Evolutionary conservation across 2,888 invertebrate species (phyloP), one percentile per base, ranked within the genome.

Genomic region (Ischnus inquisitorius): DNA sequence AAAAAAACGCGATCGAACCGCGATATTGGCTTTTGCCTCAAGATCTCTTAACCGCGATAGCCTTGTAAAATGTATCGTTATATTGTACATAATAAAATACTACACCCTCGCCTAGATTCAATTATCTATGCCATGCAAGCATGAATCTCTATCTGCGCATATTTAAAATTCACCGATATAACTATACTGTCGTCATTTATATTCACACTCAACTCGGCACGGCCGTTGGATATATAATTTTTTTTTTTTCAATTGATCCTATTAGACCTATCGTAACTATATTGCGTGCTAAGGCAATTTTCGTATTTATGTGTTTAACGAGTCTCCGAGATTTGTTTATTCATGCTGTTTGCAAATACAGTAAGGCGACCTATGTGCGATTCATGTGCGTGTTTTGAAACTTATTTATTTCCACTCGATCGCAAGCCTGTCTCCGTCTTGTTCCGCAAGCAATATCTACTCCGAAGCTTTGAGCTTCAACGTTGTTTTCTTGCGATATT

Each of bases 21-120:
- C 28, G 86, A 90, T 89, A 88, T 88, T 87, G 86, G 84, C 85
- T 89, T 87, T 43, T 46, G 16, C 25, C 34, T 25, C 48, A 28
- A 67, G 78, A 82, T 72, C 43, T n/a, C 22, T 54, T n/a, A 28
- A 39, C 41, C 46, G n/a, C 39, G 82, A 62, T 78, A 72, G 67
- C 77, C 60, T 57, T 74, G 62, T 48, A 67, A 82, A 43, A 46
- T 71, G 46, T 72, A 67, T 54, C 67, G 72, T 79, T 74, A 74
- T 75, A 39, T 78, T 60, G 54, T 46, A 48, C 72, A 77, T 74
- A 78, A 77, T 74, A 78, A 65, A 78, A 10, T 6, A 16, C 8
- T 22, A 19, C 43, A 48, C 41, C 60, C 72, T 41, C 67, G 28
- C 16, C 57, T 28, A 54, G 0, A 28, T 28, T 28, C 16, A 3